phyloP scores from a whole-genome alignment of 2,888 invertebrate species.

The Lepidocyrtoides sp. region DNA sequence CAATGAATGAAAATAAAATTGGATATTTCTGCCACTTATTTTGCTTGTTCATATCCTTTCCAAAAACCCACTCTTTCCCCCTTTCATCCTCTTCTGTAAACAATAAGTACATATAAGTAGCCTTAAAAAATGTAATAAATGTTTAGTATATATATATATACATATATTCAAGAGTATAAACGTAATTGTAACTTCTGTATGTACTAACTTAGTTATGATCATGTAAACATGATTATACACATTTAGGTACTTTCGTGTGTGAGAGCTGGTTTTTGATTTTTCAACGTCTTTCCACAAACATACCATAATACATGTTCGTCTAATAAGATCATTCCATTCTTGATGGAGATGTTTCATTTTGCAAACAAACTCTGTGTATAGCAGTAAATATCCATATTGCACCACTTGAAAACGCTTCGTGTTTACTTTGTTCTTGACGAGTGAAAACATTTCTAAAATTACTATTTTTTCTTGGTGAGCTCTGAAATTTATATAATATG shows the following conservation, averaged over 20 bases:
- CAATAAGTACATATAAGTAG: too few species aligned
- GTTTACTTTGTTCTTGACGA: constrained; percentile 47
- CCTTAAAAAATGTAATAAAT: too few species aligned
- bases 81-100: neutral
- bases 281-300: neutral
- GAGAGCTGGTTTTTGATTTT: constrained; percentile 46
- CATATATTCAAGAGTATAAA: neutral
- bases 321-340: neutral
- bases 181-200: neutral
- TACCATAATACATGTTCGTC: neutral
- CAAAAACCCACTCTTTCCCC: neutral
- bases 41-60: neutral
- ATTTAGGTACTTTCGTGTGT: neutral
- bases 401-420: constrained; percentile 31
- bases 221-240: neutral
- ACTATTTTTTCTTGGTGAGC: neutral
- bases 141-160: too few species aligned
- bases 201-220: neutral
- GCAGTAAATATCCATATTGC: neutral
- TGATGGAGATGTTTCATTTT: neutral
- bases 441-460: constrained; percentile 8
- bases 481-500: neutral
- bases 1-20: constrained; percentile 5
- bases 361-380: neutral
- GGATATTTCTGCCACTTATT: constrained; percentile 1